Base-by-base conservation (phyloP, 1,140 invertebrate genomes). In the Drosophila baimaii region DNA sequence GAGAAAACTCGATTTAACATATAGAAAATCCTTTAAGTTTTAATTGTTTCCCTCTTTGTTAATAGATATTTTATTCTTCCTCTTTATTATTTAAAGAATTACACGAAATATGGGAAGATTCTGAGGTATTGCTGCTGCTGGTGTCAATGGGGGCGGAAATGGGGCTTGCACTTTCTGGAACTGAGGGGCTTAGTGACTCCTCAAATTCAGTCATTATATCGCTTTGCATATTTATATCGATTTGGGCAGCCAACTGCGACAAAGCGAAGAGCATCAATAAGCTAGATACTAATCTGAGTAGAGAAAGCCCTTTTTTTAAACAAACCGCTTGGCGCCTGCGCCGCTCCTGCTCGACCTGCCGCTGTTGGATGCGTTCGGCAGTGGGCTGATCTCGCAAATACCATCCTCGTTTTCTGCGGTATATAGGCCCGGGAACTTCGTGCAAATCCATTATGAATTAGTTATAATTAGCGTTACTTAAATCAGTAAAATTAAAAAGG, bases 301-400 rank as follows among this genome's bases (percentile, higher is more conserved):
- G n/a, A 27, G 27, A 27, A 7, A 27, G 27, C 27, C 27, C 5
- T 7, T 17, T 21, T 19, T 12, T n/a, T 10, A n/a, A 52, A 33
- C 49, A 9, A 52, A 52, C 49, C 49, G 13, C 49, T 52, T 52
- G 3, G 5, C 13, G 29, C 13, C 49, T 52, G 19, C 49, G 49
- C 1, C 49, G 29, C 13, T 33, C 12, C 19, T 52, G 29, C 19
- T 52, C 49, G 2, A 1, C 8, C 2, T 21, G 9, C 7, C 49
- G 7, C 13, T 5, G 49, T 1, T 1, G 3, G 2, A 52, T 15
- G 8, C 13, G 29, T 17, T 52, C 17, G 19, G 49, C 49, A 8
- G 17, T 21, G 49, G 49, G 35, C 15, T 33, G 12, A 13, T 5
- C 5, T n/a, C n/a, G n/a, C n/a, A n/a, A n/a, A n/a, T n/a, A n/a